Percentiles rank a stretch among this genome's conserved stretches.
Evolutionary conservation across 1,140 invertebrate genomes (phyloP).

Genomic region (Neodiprion pinetum): DNA sequence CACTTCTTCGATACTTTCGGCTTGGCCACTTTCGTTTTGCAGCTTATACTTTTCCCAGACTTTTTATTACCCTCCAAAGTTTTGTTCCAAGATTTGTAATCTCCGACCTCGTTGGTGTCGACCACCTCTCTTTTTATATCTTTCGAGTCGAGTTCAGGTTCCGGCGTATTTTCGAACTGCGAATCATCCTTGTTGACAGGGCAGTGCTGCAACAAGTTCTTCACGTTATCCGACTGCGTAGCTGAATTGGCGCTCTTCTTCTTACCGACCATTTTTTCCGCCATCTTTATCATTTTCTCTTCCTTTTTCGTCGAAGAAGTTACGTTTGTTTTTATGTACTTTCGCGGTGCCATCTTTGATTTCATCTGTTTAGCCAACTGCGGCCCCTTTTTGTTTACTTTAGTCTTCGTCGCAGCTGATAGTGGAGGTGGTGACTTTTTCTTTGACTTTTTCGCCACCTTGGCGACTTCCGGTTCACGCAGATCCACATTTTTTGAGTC

Average conservation of each 20-base stretch:
- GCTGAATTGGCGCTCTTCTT: conserved; percentile 42
- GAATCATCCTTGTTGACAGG: conserved; percentile 36
- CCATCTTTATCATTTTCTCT: conserved; percentile 47
- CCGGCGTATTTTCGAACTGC: conserved; percentile 38
- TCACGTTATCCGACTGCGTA: conserved; percentile 48
- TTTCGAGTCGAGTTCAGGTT: conserved; percentile 35
- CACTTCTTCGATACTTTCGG: conserved; percentile 45
- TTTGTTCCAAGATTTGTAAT: conserved; percentile 47
- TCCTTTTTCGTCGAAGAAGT: conserved; percentile 42
- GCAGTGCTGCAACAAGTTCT: conserved; percentile 24
- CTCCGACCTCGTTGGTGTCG: conserved; percentile 39
- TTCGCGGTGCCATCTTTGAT: conserved; percentile 46
- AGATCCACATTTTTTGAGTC: conserved; percentile 35
- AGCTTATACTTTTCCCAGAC: conserved; percentile 33
- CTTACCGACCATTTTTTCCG: conserved; percentile 49
- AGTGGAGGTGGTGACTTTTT: conserved; percentile 32
- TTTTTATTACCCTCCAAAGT: conserved; percentile 46
- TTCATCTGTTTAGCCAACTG: conserved; percentile 54
- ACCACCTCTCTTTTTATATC: conserved; percentile 50
- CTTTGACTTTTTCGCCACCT: conserved; percentile 41
- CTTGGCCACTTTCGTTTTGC: conserved; percentile 39
- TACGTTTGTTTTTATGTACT: conserved; percentile 45
- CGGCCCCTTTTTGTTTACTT: conserved; percentile 38
- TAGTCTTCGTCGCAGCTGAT: conserved; percentile 25
- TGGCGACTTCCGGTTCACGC: conserved; percentile 41